Evolutionary conservation across 2,113 vertebrate species (phyloP).

Genomic region (Xenus cinereus): DNA sequence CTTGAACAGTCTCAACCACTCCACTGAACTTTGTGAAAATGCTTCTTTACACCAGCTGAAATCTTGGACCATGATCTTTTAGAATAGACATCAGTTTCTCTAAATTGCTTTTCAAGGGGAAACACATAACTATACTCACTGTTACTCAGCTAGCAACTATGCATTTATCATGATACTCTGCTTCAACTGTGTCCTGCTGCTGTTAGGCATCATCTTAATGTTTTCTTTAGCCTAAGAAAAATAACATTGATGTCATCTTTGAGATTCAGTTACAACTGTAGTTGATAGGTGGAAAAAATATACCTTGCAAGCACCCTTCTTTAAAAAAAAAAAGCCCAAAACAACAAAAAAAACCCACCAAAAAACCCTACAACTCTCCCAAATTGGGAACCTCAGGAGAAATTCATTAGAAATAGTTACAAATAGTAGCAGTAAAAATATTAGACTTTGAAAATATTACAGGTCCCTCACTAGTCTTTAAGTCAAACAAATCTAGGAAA

Average conservation of each 20-base stretch:
- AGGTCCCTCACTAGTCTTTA: not conserved
- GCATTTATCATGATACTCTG: not conserved
- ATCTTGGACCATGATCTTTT: not conserved
- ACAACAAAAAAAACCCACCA: accelerated
- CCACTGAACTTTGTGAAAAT: not conserved
- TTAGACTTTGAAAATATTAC: not conserved
- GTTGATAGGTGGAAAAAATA: not conserved
- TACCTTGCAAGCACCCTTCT: not conserved
- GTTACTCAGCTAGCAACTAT: not conserved
- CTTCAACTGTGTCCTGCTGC: not conserved
- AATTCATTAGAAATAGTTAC: not conserved
- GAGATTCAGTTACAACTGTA: not conserved
- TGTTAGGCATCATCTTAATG: not conserved
- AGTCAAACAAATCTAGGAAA: not conserved
- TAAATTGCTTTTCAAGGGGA: not conserved
- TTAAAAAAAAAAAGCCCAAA: not conserved
- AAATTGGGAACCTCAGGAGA: not conserved
- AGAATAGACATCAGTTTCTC: not conserved
- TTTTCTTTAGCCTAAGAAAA: not conserved
- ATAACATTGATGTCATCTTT: not conserved
- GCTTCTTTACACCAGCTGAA: not conserved
- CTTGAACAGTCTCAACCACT: not conserved
- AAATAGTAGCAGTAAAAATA: not conserved
- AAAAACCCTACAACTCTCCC: not conserved
- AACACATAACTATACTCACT: not conserved